These are phyloP conservation scores for Noturus placidus DNA, from an alignment of 2,113 vertebrate species.

Conservation along the genomic window DNA sequence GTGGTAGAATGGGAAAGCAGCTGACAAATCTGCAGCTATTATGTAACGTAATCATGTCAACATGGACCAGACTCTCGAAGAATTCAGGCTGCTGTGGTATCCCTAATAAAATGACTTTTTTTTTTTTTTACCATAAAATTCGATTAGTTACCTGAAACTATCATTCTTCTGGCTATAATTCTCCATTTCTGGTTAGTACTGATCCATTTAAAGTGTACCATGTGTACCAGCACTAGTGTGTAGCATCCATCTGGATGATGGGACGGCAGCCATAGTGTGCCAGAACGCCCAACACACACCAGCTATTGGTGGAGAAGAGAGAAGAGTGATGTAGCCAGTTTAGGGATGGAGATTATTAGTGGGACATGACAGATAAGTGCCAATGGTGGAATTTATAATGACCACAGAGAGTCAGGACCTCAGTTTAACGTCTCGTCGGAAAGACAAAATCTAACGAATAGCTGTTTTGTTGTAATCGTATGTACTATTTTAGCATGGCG, in stretches of 20 bases:
- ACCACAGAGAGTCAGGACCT: too few relatives aligned
- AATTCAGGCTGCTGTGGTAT: background rate
- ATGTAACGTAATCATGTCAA: background rate
- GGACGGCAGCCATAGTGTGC: too few relatives aligned
- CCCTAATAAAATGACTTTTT: background rate
- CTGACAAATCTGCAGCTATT: background rate
- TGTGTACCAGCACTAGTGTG: too few relatives aligned
- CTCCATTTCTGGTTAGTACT: background rate
- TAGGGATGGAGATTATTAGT: too few relatives aligned
- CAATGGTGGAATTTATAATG: too few relatives aligned
- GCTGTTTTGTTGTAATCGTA: background rate
- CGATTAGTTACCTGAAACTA: background rate
- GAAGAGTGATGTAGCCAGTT: too few relatives aligned
- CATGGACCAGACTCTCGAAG: background rate
- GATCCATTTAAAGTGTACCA: background rate
- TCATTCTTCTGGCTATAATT: background rate
- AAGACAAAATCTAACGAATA: background rate
- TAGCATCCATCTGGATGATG: too few relatives aligned
- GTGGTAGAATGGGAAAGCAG: background rate
- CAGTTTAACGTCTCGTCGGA: too few relatives aligned
- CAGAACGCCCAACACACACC: too few relatives aligned
- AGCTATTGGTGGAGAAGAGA: too few relatives aligned
- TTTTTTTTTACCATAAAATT: background rate
- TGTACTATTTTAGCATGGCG: constrained; percentile 39
- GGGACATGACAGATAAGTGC: too few relatives aligned